Evolutionary conservation across 2,113 vertebrate genomes (phyloP), one percentile per base, ranked within the genome.

Genomic region (Colossoma macropomum): DNA sequence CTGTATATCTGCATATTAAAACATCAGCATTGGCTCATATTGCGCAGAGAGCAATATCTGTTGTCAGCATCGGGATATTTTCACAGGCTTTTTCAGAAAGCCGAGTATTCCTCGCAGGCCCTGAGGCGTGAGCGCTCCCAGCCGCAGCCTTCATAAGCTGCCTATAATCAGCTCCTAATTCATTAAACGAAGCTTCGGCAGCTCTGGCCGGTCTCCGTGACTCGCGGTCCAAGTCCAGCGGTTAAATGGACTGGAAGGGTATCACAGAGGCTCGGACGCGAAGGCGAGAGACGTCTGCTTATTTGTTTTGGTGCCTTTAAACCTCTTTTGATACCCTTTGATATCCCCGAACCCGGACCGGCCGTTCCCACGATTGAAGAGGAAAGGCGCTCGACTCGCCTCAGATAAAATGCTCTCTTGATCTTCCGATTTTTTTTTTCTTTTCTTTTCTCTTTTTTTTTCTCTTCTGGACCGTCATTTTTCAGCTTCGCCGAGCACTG

Each of bases 361-460:
- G 72, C 82, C 63, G 16, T 73, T 73, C 63, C 32, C 77, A 28
- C 72, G 80, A 83, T 68, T 72, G 59, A 34, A 60, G 63, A 56
- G 69, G 66, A 59, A 27, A 69, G 74, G 28, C 82, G 80, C 84
- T 75, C 66, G 60, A 23, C 73, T 83, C 82, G 78, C 73, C 86
- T 90, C 88, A 86, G 79, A 93, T 82, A 76, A 88, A 87, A 87
- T 92, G 87, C 90, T 91, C 86, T 90, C 88, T 89, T 91, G 89
- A 91, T 92, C 89, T 88, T 86, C 91, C 89, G 89, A 82, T 87
- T 90, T 89, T 23, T 81, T 30, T 60, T 48, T 62, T 19, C 25
- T 45, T 19, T 38, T 9, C 16, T 17, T 16, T 25, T 25, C 74
- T 21, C 7, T 4, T 10, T 32, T 60, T 45, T 9, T 21, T 27